Conservation (phyloP, 2,888 invertebrate species). For the Oligia strigilis region DNA sequence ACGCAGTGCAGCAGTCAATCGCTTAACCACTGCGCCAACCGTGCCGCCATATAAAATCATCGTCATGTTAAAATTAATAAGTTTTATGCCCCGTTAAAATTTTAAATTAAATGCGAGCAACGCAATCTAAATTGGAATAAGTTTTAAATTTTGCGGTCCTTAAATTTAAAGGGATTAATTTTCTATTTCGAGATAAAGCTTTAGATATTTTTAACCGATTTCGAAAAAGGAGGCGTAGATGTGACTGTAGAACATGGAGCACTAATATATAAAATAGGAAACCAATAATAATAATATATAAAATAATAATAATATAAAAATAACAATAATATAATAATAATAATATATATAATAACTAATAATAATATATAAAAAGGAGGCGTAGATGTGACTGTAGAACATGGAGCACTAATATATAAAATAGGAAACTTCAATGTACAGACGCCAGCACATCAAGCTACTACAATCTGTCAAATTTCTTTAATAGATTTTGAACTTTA, state of each 20-base stretch:
- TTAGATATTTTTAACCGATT: not conserved
- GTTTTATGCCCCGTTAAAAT: not conserved
- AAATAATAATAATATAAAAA: too few species aligned
- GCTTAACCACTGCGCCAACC: too few species aligned
- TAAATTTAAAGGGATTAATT: conserved; percentile 2
- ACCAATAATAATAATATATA: too few species aligned
- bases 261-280: not conserved
- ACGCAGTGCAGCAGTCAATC: too few species aligned
- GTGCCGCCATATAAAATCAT: conserved; percentile 7
- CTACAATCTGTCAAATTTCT: too few species aligned
- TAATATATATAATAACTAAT: too few species aligned
- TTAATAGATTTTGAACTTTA: too few species aligned
- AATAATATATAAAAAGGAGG: too few species aligned
- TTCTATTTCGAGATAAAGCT: not conserved
- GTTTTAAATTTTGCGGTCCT: not conserved
- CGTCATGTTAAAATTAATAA: not conserved
- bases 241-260: not conserved
- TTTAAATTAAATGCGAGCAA: not conserved
- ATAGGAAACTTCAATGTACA: too few species aligned
- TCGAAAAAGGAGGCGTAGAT: not conserved
- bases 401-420: not conserved
- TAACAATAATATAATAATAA: too few species aligned
- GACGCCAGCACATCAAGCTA: too few species aligned
- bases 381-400: not conserved
- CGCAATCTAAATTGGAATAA: conserved; percentile 10